Conservation (phyloP, 1,140 invertebrate genomes). For the Thaumetopoea pityocampa region DNA sequence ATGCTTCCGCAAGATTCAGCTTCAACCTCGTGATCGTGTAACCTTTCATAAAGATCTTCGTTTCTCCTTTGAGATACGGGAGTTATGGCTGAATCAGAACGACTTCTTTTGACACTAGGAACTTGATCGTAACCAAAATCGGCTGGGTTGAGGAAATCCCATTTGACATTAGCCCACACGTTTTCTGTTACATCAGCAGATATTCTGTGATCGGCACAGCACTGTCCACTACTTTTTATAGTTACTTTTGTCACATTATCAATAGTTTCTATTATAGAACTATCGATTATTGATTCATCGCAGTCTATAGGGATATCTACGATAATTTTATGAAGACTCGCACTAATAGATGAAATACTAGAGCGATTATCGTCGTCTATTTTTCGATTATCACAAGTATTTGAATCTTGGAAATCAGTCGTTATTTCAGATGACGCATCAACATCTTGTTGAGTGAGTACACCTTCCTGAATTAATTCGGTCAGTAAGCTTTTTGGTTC, state of each 20-base stretch:
- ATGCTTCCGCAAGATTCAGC: constrained; percentile 62
- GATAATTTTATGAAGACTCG: constrained; percentile 48
- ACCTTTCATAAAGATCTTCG: constrained; percentile 65
- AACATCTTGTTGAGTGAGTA: constrained; percentile 61
- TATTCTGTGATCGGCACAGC: constrained; percentile 66
- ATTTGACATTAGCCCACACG: constrained; percentile 70
- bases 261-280: constrained; percentile 41
- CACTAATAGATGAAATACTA: constrained; percentile 42
- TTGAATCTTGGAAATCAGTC: constrained; percentile 47
- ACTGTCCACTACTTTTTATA: constrained; percentile 55
- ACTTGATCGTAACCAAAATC: constrained; percentile 70
- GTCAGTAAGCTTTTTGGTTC: constrained; percentile 61
- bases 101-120: constrained; percentile 58
- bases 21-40: constrained; percentile 43
- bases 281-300: constrained; percentile 44
- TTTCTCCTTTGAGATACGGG: constrained; percentile 43
- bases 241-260: constrained; percentile 59
- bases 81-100: constrained; percentile 65
- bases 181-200: constrained; percentile 63
- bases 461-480: constrained; percentile 67
- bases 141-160: constrained; percentile 67
- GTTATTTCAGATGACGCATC: constrained; percentile 55
- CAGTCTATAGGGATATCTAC: constrained; percentile 58
- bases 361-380: constrained; percentile 55
- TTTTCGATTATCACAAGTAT: constrained; percentile 31